Evolutionary conservation across 2,113 vertebrate species (phyloP).

Genomic region (Tachysurus fulvidraco): DNA sequence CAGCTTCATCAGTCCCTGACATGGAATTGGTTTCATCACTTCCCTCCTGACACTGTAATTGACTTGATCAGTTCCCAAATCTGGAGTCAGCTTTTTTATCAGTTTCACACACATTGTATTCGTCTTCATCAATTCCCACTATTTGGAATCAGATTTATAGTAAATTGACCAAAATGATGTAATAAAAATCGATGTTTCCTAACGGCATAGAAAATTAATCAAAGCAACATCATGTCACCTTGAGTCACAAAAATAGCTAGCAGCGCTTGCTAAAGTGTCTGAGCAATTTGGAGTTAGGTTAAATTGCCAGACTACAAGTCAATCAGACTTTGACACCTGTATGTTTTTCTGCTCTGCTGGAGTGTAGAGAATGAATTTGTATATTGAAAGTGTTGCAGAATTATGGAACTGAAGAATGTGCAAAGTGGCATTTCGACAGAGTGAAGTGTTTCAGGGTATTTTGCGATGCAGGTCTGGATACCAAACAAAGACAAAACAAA

Average conservation of each 20-base stretch:
- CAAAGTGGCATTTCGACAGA: not conserved
- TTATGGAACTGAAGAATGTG: conserved; percentile 16
- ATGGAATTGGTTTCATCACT: not conserved
- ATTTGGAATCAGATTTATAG: not conserved
- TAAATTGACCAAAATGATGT: not conserved
- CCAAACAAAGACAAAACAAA: not conserved
- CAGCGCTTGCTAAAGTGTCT: not conserved
- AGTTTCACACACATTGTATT: not conserved
- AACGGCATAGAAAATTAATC: not conserved
- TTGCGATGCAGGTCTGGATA: not conserved
- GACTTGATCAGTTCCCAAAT: not conserved
- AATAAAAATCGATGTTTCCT: not conserved
- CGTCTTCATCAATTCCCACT: not conserved
- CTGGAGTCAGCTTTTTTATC: not conserved
- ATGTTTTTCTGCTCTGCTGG: not conserved
- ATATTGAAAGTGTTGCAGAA: conserved; percentile 4
- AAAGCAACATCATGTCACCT: not conserved
- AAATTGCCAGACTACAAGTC: not conserved
- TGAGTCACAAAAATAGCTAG: not conserved
- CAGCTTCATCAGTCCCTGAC: not conserved
- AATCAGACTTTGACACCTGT: not conserved
- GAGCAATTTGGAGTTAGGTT: not conserved
- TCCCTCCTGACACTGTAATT: not conserved
- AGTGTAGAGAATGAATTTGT: not conserved
- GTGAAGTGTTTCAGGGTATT: not conserved